phyloP scores from a whole-genome alignment of 1,140 invertebrate species.

The Thaumatotibia leucotreta region DNA sequence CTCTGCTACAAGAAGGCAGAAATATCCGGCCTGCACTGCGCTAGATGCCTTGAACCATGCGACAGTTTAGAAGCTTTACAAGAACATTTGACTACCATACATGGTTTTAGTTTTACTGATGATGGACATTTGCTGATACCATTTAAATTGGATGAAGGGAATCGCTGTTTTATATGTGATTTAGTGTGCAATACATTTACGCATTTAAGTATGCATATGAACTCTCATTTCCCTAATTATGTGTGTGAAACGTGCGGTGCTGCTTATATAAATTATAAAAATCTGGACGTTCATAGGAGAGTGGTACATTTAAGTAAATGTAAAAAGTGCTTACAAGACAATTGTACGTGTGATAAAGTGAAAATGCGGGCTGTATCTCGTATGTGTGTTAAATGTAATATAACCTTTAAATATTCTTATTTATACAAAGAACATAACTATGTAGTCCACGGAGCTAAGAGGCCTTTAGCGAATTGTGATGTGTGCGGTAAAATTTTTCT shows the following conservation, averaged over 20 bases:
- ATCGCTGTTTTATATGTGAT: conserved; percentile 57
- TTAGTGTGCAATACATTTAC: conserved; percentile 55
- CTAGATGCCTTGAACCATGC: background rate
- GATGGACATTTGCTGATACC: conserved; percentile 29
- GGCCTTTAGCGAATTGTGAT: background rate
- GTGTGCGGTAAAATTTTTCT: background rate
- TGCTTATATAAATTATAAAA: conserved; percentile 10
- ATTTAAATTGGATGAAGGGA: conserved; percentile 52
- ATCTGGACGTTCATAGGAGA: background rate
- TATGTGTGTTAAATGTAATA: background rate
- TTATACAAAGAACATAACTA: background rate
- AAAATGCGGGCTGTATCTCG: background rate
- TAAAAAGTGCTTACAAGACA: background rate
- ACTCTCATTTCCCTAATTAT: conserved; percentile 73
- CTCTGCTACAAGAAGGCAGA: background rate
- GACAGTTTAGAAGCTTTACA: background rate
- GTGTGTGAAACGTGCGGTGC: conserved; percentile 87
- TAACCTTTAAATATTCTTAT: background rate
- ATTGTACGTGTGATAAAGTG: background rate
- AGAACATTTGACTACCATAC: background rate
- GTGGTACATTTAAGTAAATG: background rate
- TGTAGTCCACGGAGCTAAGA: background rate
- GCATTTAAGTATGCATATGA: conserved; percentile 64
- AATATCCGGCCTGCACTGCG: background rate
- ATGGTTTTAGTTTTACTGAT: background rate